Evolutionary conservation across 2,113 vertebrate genomes (phyloP), one percentile per base, ranked within the genome.

Genomic region (Lates calcarifer): DNA sequence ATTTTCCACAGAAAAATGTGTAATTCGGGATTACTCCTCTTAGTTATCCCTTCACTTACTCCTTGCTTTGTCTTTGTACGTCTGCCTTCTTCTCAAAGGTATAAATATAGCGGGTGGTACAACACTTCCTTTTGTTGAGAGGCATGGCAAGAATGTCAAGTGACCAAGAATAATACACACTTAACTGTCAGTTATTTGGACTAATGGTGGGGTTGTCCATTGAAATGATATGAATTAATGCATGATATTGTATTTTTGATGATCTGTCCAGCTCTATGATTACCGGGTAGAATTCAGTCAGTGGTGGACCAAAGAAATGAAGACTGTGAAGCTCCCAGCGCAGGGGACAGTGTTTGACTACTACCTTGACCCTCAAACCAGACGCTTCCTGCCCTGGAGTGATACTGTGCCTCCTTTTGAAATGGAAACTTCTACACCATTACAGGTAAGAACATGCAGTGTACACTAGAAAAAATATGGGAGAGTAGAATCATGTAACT

Each of bases 271-370:
- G 94, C 82, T 96, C 76, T 94, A 92, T 90, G 94, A 96, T 94
- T 97, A 96, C 87, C 93, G 91, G 8, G 33, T 93, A 43, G 93
- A 96, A 89, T 96, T 97, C 92, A 97, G 94, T 85, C 96, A 95
- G 72, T 97, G 95, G 94, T 94, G 92, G 94, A 94, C 92, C 88
- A 96, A 97, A 94, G 94, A 92, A 93, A 96, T 96, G 96, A 95
- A 94, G 92, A 88, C 90, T 17, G 94, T 96, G 87, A 95, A 94
- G 79, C 94, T 96, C 69, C 94, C 94, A 78, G 95, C 95, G 53
- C 87, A 93, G 85, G 95, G 95, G 57, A 94, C 94, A 45, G 95
- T 97, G 83, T 97, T 97, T 90, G 95, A 97, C 95, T 97, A 95
- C 86, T 96, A 94, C 83, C 90, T 96, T 74, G 92, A 96, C 87